These are phyloP conservation scores for Subacronicta megacephala DNA, from an alignment of 2,888 invertebrate species.

Conservation along the genomic window DNA sequence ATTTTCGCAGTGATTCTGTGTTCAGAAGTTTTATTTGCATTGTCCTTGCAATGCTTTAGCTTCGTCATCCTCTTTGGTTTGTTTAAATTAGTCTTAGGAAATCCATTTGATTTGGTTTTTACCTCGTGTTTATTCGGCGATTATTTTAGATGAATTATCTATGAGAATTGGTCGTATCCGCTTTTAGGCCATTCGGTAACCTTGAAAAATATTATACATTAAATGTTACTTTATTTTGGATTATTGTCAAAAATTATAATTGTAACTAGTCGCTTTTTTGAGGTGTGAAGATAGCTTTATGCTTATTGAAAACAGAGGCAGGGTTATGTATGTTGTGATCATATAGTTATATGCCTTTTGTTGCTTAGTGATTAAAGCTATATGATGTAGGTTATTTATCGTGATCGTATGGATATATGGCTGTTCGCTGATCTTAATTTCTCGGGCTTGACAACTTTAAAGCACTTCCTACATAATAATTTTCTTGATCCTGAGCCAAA, in stretches of 20 bases:
- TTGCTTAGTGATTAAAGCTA: too few species aligned
- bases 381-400: too few species aligned
- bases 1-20: constrained; percentile 35
- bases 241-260: neutral
- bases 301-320: neutral
- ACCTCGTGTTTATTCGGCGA: constrained; percentile 25
- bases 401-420: too few species aligned
- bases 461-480: neutral
- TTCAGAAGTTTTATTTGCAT: constrained; percentile 39
- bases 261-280: neutral
- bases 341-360: too few species aligned
- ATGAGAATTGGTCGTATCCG: constrained; percentile 26
- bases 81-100: constrained; percentile 31
- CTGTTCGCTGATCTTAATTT: neutral
- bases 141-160: constrained; percentile 27
- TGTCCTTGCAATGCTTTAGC: constrained; percentile 36
- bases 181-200: constrained; percentile 12
- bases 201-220: constrained; percentile 10
- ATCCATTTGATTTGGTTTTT: constrained; percentile 27
- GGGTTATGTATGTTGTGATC: neutral
- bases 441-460: neutral
- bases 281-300: too few species aligned
- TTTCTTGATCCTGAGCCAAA: constrained; percentile 16
- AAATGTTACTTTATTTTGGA: too few species aligned
- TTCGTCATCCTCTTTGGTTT: constrained; percentile 38